A percentile compares a stretch with the other conserved stretches of the same genome.
These are phyloP conservation scores for Microtus richardsoni DNA, from an alignment of 2,113 vertebrate genomes.

Conservation along the genomic window DNA sequence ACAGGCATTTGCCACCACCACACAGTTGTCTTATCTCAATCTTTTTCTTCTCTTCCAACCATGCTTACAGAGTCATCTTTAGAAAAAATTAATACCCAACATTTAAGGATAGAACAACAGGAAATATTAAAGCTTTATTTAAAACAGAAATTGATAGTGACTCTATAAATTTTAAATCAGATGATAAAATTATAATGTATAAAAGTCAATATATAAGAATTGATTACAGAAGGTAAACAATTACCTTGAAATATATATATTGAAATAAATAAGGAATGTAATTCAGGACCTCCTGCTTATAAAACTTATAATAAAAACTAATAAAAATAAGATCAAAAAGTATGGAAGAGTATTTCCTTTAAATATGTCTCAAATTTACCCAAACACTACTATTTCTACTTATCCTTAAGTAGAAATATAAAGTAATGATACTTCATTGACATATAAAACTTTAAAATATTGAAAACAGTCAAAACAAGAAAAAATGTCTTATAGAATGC, in stretches of 20 bases:
- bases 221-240: not conserved
- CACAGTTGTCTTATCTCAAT: not conserved
- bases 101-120: not conserved
- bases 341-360: not conserved
- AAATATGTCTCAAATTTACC: not conserved
- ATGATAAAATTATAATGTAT: not conserved
- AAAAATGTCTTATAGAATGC: not conserved
- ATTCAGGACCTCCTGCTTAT: not conserved
- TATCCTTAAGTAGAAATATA: not conserved
- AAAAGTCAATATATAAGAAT: not conserved
- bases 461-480: not conserved
- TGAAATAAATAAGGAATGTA: not conserved
- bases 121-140: not conserved
- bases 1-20: not conserved
- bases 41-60: not conserved
- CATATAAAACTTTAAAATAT: not conserved
- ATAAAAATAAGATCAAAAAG: not conserved
- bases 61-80: not conserved
- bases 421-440: not conserved
- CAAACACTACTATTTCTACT: not conserved
- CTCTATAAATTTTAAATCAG: not conserved
- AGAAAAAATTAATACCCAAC: not conserved
- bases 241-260: not conserved
- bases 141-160: not conserved
- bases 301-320: not conserved